These are phyloP conservation scores for Globodera rostochiensis DNA, from an alignment of 1,140 invertebrate species.

Conservation along the genomic window DNA sequence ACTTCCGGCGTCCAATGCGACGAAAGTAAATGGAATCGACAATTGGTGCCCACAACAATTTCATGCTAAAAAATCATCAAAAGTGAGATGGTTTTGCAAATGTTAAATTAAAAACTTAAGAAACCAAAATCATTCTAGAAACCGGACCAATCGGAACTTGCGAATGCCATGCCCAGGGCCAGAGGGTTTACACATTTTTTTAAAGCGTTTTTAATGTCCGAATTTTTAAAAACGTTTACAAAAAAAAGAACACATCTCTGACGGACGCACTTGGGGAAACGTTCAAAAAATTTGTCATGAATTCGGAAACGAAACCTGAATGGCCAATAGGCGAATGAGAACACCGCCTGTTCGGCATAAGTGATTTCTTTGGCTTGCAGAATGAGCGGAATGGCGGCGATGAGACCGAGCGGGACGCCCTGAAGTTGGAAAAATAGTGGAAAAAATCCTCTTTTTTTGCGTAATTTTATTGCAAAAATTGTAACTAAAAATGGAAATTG, in stretches of 20 bases:
- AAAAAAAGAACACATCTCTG: too few species aligned
- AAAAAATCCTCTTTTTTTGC: neutral
- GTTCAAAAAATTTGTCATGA: too few species aligned
- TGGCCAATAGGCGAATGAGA: slow-evolving; percentile 96
- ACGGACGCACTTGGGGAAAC: too few species aligned
- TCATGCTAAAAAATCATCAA: slow-evolving; percentile 69
- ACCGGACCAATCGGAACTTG: too few species aligned
- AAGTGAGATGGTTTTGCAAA: neutral
- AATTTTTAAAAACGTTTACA: too few species aligned
- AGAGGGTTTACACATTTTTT: too few species aligned
- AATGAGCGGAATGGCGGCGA: slow-evolving; percentile 86
- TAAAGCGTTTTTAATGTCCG: too few species aligned
- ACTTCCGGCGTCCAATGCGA: slow-evolving; percentile 87
- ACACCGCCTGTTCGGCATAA: slow-evolving; percentile 92
- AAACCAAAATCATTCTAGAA: too few species aligned
- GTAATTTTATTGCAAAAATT: too few species aligned
- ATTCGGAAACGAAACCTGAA: slow-evolving; percentile 69
- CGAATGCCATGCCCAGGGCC: too few species aligned
- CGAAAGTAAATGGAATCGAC: slow-evolving; percentile 86
- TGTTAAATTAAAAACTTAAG: too few species aligned
- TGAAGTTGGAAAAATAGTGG: slow-evolving; percentile 68
- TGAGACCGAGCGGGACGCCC: slow-evolving; percentile 91
- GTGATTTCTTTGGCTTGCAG: slow-evolving; percentile 85
- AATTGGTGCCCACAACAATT: slow-evolving; percentile 95
- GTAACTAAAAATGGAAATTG: too few species aligned